Percentiles rank a stretch among this genome's conserved stretches.
Evolutionary conservation across 2,888 invertebrate species (phyloP).

Genomic region (Sussaba pulchella): DNA sequence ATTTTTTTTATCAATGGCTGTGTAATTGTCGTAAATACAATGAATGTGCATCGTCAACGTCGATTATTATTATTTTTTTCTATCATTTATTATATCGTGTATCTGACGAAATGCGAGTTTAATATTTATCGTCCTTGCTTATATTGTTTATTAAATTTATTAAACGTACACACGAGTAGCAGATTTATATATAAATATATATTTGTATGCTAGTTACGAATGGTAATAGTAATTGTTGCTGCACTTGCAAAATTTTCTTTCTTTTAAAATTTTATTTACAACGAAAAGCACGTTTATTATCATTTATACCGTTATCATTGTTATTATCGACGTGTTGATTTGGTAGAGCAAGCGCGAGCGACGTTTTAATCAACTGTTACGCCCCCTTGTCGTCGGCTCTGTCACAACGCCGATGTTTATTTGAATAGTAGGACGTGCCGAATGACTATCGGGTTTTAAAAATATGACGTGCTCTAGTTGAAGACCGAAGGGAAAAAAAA

Average conservation of each 20-base stretch:
- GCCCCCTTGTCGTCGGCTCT: not conserved
- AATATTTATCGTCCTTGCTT: constrained; percentile 48
- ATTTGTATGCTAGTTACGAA: constrained; percentile 28
- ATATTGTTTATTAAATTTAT: constrained; percentile 42
- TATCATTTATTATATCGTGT: not conserved
- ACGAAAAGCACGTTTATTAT: constrained; percentile 18
- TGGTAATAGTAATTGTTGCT: constrained; percentile 34
- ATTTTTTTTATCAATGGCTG: constrained; percentile 55
- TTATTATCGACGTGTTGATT: constrained; percentile 20
- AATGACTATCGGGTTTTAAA: constrained; percentile 28
- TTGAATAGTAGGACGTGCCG: constrained; percentile 4
- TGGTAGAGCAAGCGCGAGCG: constrained; percentile 18
- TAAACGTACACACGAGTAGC: constrained; percentile 19
- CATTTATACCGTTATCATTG: constrained; percentile 22
- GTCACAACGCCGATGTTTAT: not conserved
- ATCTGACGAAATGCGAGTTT: not conserved
- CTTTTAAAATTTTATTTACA: too few relatives aligned
- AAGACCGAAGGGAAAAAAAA: constrained; percentile 22
- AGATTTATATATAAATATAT: constrained; percentile 26
- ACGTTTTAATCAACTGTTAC: constrained; percentile 36
- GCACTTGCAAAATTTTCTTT: too few relatives aligned
- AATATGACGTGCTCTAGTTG: constrained; percentile 41
- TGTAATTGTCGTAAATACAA: not conserved
- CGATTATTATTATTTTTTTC: not conserved
- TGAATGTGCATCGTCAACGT: constrained; percentile 10